phyloP scores from a whole-genome alignment of 2,888 invertebrate species.

The Iselma pallidipennis region DNA sequence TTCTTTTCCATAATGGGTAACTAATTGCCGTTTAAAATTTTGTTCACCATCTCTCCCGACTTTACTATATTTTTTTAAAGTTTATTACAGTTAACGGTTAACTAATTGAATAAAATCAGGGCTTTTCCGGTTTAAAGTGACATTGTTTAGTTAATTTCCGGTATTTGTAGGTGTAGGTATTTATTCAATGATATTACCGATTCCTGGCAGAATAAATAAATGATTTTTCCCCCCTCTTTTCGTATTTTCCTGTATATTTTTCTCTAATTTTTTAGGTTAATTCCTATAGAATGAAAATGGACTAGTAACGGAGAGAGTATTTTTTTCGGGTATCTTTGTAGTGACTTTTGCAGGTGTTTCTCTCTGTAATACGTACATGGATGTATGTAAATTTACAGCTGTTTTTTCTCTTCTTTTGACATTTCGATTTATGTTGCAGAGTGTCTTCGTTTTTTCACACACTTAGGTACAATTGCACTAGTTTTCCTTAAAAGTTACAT shows the following conservation, averaged over 20 bases:
- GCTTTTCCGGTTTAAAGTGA: neutral
- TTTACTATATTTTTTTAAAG: too few species aligned
- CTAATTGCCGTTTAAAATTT: too few species aligned
- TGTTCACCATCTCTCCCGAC: too few species aligned
- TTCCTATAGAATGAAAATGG: neutral
- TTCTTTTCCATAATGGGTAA: too few species aligned
- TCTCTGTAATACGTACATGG: neutral
- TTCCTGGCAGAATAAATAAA: too few species aligned
- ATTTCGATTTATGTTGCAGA: neutral
- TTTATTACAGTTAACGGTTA: neutral
- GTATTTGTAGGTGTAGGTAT: too few species aligned
- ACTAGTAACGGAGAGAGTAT: neutral
- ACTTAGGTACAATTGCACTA: neutral
- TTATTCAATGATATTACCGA: too few species aligned
- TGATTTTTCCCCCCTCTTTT: too few species aligned
- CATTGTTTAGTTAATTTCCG: neutral
- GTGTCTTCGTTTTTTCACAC: neutral
- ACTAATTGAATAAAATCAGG: neutral
- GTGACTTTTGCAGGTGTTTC: neutral
- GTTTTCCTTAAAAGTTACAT: too few species aligned
- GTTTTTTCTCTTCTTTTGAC: neutral
- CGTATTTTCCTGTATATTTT: neutral
- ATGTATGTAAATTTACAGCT: slow-evolving; percentile 5
- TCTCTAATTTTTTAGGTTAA: neutral
- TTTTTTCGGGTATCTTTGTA: neutral